Evolutionary conservation across 2,888 invertebrate genomes (phyloP).

Genomic region (Zaprionus obscuricornis): DNA sequence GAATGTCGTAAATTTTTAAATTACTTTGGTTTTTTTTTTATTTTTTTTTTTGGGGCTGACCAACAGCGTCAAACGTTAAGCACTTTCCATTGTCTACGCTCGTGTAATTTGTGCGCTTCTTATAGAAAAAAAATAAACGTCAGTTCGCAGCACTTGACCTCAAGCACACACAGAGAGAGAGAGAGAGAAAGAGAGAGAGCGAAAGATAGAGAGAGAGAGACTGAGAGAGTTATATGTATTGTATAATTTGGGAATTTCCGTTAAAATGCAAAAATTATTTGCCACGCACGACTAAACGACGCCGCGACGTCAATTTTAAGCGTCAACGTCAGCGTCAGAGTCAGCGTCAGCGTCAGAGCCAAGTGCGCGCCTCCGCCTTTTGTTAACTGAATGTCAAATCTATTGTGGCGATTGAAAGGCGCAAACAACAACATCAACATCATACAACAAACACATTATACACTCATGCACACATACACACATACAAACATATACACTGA

Average conservation of each 20-base stretch:
- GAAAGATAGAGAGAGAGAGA: background rate
- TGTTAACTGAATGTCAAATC: constrained; percentile 76
- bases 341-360: constrained; percentile 4
- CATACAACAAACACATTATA: background rate
- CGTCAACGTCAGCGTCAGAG: background rate
- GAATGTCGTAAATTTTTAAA: constrained; percentile 77
- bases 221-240: too few relatives aligned
- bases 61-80: too few relatives aligned
- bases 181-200: background rate
- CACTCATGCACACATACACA: constrained; percentile 9
- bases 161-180: too few relatives aligned
- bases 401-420: constrained; percentile 62
- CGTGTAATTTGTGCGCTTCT: constrained; percentile 60
- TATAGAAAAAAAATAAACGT: too few relatives aligned
- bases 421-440: constrained; percentile 15
- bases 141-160: too few relatives aligned
- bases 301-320: constrained; percentile 4
- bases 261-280: constrained; percentile 52
- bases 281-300: constrained; percentile 51
- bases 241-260: constrained; percentile 60
- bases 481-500: constrained; percentile 2
- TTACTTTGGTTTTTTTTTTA: constrained; percentile 58
- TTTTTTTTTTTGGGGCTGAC: too few relatives aligned
- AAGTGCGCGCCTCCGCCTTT: constrained; percentile 26
- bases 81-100: constrained; percentile 47